Conservation (phyloP, 2,888 invertebrate species). For the Brenthis hecate region DNA sequence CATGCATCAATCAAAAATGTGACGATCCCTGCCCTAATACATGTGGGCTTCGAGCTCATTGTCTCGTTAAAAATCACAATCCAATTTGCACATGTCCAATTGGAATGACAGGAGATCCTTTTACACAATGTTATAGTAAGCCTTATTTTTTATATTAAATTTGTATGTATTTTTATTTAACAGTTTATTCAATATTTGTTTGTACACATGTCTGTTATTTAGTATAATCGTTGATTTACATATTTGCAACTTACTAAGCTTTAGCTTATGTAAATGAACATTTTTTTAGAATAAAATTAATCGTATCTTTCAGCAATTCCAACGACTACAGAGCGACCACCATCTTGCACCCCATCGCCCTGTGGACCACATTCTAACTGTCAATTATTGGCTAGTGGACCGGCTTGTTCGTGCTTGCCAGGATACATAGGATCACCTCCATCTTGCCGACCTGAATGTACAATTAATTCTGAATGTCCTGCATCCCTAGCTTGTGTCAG, state of each 20-base stretch:
- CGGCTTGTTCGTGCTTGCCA: conserved; percentile 90
- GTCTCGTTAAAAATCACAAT: conserved; percentile 91
- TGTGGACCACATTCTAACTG: conserved; percentile 93
- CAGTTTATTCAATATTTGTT: no score
- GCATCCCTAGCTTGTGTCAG: conserved; percentile 89
- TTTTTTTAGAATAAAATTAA: conserved; percentile 1
- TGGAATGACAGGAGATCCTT: conserved; percentile 94
- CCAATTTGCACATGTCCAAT: conserved; percentile 93
- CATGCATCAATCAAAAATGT: conserved; percentile 93
- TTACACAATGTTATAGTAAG: conserved; percentile 87
- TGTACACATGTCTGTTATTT: not conserved
- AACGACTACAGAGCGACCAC: conserved; percentile 84
- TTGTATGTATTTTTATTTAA: conserved; percentile 61
- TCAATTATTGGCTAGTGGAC: conserved; percentile 87
- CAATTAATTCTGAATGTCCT: conserved; percentile 90
- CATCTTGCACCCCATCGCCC: conserved; percentile 90
- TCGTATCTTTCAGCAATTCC: conserved; percentile 55
- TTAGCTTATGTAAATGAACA: not conserved
- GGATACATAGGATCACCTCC: conserved; percentile 91
- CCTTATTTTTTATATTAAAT: not conserved
- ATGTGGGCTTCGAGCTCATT: conserved; percentile 92
- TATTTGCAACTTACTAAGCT: not conserved
- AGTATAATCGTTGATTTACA: not conserved
- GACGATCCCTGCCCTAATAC: conserved; percentile 94
- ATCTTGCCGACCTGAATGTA: conserved; percentile 90